Base-by-base conservation (phyloP, 2,113 vertebrate species). In the Gallinago jamesoni region DNA sequence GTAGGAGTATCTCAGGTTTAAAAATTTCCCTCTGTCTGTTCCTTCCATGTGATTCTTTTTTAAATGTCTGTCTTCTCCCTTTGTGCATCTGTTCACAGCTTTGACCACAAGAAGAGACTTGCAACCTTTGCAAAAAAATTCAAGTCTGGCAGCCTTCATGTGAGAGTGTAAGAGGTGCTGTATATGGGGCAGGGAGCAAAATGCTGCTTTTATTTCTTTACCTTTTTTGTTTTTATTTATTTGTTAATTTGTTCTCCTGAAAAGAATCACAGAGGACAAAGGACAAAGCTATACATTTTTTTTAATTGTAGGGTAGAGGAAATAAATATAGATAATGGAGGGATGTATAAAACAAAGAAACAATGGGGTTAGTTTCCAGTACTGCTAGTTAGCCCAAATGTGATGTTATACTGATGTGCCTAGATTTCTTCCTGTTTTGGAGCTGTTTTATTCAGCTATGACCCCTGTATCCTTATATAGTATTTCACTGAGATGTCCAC, bases 1-100 rank as follows among this genome's bases (percentile, higher is more conserved):
- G 96, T 92, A 93, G 92, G 92, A 96, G 12, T 89, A 91, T 92
- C 76, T 92, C 95, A 95, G 81, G 90, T 96, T 96, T 95, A 93
- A 97, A 93, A 94, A 72, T 85, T 93, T 93, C 77, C 64, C 55
- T 59, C 27, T 76, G 78, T 93, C 64, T 91, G 28, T 79, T 96
- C 59, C 62, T 92, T 92, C 66, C 24, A 0, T 96, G 74, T 33
- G 53, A 96, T 76, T 93, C 74, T 59, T 94, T 92, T 86, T 63
- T 1, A 69, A 87, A 91, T 91, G 66, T 91, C 95, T 97, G 33
- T 56, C 78, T 94, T 96, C 90, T 76, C 14, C 66, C 48, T 92
- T 92, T 92, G 14, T 90, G 62, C 74, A 60, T 96, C 86, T 96
- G 94, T 95, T 97, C 92, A 91, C 92, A 96, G 89, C 53, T 96